These are phyloP conservation scores for Oppia nitens DNA, from an alignment of 1,140 invertebrate genomes.

Conservation along the genomic window DNA sequence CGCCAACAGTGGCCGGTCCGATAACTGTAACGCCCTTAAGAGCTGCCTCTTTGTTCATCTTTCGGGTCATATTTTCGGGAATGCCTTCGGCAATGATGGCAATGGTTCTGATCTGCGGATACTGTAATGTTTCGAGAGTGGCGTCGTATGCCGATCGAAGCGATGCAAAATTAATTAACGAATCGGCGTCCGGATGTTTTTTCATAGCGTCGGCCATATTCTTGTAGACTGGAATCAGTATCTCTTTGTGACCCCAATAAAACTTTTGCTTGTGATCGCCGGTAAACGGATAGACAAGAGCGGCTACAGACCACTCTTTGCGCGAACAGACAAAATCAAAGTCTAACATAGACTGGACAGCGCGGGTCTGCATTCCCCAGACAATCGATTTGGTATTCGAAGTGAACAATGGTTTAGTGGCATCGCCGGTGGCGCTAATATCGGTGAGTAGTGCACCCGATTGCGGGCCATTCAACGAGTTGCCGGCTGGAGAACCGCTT, in stretches of 20 bases:
- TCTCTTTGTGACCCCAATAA: slow-evolving; percentile 98
- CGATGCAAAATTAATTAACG: slow-evolving; percentile 97
- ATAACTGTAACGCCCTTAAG: slow-evolving; percentile 67
- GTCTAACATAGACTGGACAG: slow-evolving; percentile 95
- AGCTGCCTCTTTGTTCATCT: slow-evolving; percentile 70
- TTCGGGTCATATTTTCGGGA: slow-evolving; percentile 91
- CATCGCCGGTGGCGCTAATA: not conserved
- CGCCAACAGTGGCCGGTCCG: slow-evolving; percentile 90
- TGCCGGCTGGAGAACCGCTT: slow-evolving; percentile 2
- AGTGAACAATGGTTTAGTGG: slow-evolving; percentile 10
- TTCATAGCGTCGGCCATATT: slow-evolving; percentile 91
- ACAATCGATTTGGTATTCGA: slow-evolving; percentile 75
- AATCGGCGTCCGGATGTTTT: slow-evolving; percentile 86
- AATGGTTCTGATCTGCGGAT: slow-evolving; percentile 83
- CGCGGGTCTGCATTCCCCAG: slow-evolving; percentile 97
- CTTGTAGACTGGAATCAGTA: slow-evolving; percentile 88
- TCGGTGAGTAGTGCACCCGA: slow-evolving; percentile 1
- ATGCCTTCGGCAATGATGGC: slow-evolving; percentile 99
- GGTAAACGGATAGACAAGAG: slow-evolving; percentile 95
- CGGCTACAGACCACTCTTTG: slow-evolving; percentile 60
- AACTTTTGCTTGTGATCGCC: slow-evolving; percentile 99
- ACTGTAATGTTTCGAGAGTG: slow-evolving; percentile 79
- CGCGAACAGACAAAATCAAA: slow-evolving; percentile 97
- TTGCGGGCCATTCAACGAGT: slow-evolving; percentile 16
- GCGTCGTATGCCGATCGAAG: slow-evolving; percentile 93